These are phyloP conservation scores for Naso thynnoides DNA, from an alignment of 2,797 vertebrate genomes.

Conservation along the genomic window DNA sequence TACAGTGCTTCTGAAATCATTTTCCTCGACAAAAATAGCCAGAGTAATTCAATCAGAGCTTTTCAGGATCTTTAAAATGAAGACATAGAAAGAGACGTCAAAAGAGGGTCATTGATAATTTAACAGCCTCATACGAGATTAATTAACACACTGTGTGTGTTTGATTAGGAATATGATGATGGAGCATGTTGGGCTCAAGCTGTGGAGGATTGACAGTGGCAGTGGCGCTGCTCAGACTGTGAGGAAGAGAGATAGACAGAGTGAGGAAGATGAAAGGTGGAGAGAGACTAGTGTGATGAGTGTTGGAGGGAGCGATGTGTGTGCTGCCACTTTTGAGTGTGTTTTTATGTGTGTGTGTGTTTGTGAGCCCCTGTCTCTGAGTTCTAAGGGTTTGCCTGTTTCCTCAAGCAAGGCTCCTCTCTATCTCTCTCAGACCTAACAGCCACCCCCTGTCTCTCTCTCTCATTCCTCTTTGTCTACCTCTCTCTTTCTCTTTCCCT, in stretches of 20 bases:
- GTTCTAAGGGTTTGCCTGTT: constrained; percentile 72
- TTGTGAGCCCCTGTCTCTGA: constrained; percentile 52
- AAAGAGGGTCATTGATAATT: constrained; percentile 81
- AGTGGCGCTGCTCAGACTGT: constrained; percentile 37
- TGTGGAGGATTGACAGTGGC: constrained; percentile 65
- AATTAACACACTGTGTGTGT: constrained; percentile 79
- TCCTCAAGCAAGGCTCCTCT: constrained; percentile 64
- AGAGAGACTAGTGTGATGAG: constrained; percentile 72
- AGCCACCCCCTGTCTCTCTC: constrained; percentile 22
- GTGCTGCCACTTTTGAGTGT: constrained; percentile 37
- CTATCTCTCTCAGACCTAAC: constrained; percentile 60
- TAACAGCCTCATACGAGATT: constrained; percentile 73
- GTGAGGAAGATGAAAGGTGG: constrained; percentile 72
- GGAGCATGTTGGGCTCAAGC: constrained; percentile 62
- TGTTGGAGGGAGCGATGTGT: constrained; percentile 63
- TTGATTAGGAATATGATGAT: constrained; percentile 81
- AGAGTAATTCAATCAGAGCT: constrained; percentile 61
- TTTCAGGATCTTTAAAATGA: constrained; percentile 67
- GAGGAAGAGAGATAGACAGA: constrained; percentile 56
- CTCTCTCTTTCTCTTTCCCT: constrained; percentile 23
- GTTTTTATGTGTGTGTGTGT: constrained; percentile 32
- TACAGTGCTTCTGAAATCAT: constrained; percentile 55
- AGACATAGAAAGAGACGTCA: constrained; percentile 46
- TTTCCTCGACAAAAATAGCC: constrained; percentile 69
- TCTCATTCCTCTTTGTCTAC: background rate